Evolutionary conservation across 1,140 invertebrate genomes (phyloP).

Genomic region (Lucilia sericata): DNA sequence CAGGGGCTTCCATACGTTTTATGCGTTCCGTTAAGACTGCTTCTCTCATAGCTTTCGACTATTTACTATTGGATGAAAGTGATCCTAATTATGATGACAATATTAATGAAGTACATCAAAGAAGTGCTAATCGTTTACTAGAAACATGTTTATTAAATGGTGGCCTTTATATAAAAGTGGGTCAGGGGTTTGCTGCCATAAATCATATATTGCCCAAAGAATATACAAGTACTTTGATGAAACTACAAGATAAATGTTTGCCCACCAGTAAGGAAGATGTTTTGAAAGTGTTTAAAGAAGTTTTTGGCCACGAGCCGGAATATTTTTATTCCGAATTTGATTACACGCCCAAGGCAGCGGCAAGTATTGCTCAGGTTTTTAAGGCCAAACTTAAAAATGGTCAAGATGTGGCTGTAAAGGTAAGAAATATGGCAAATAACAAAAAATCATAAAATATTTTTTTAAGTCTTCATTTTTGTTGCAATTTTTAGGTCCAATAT

Average conservation of each 20-base stretch:
- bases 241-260: conserved; percentile 77
- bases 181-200: conserved; percentile 81
- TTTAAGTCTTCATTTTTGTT: too few species aligned
- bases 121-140: conserved; percentile 75
- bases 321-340: conserved; percentile 78
- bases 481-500: conserved; percentile 73
- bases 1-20: conserved; percentile 60
- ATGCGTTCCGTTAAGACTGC: conserved; percentile 70
- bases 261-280: conserved; percentile 73
- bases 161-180: conserved; percentile 83
- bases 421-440: neutral
- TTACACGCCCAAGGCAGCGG: conserved; percentile 79
- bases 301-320: conserved; percentile 76
- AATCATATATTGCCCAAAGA: conserved; percentile 83
- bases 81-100: conserved; percentile 55
- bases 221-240: conserved; percentile 75
- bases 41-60: conserved; percentile 72
- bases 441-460: too few species aligned
- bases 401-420: conserved; percentile 75
- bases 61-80: conserved; percentile 69
- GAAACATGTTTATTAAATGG: conserved; percentile 80
- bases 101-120: conserved; percentile 70
- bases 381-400: conserved; percentile 75
- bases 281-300: conserved; percentile 76
- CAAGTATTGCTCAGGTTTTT: conserved; percentile 81